A percentile compares a stretch with the other conserved stretches of the same genome.
These are phyloP conservation scores for Drosophila miranda DNA, from an alignment of 1,140 invertebrate species.

Conservation along the genomic window DNA sequence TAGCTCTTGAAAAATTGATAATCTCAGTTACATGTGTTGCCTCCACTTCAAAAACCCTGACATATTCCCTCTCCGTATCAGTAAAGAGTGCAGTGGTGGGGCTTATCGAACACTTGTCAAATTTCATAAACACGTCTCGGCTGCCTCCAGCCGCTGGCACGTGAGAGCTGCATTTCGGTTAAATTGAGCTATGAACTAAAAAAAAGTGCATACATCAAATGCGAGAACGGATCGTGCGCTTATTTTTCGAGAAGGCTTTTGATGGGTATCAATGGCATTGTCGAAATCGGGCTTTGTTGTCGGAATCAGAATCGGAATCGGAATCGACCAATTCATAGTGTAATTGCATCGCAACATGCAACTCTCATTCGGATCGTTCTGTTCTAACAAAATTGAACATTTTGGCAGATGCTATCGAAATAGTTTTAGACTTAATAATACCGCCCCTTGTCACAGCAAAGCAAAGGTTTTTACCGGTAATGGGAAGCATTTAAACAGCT, in stretches of 20 bases:
- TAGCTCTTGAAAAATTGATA: slow-evolving; percentile 3
- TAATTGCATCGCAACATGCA: slow-evolving; percentile 62
- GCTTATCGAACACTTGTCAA: slow-evolving; percentile 22
- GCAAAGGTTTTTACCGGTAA: no score
- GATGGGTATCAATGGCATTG: slow-evolving; percentile 49
- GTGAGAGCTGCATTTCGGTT: slow-evolving; percentile 45
- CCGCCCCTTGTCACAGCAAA: slow-evolving; percentile 16
- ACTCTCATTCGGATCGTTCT: slow-evolving; percentile 40
- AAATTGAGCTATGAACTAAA: slow-evolving; percentile 31
- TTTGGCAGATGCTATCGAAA: slow-evolving; percentile 2
- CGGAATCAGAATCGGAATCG: not conserved
- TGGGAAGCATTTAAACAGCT: slow-evolving; percentile 49
- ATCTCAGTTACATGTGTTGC: slow-evolving; percentile 20
- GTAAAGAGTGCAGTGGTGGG: slow-evolving; percentile 9
- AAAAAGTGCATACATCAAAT: slow-evolving; percentile 36
- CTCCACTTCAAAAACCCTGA: slow-evolving; percentile 1
- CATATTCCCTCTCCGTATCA: not conserved
- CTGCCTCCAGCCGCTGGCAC: slow-evolving; percentile 38
- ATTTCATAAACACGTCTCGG: slow-evolving; percentile 50
- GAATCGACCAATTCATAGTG: slow-evolving; percentile 41
- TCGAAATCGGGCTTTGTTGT: slow-evolving; percentile 3
- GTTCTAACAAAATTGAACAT: not conserved
- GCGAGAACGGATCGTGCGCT: slow-evolving; percentile 18
- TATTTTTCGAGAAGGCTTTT: not conserved
- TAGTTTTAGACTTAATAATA: slow-evolving; percentile 10